These are phyloP conservation scores for Phymorhynchus buccinoides DNA, from an alignment of 1,140 invertebrate genomes.

Conservation along the genomic window DNA sequence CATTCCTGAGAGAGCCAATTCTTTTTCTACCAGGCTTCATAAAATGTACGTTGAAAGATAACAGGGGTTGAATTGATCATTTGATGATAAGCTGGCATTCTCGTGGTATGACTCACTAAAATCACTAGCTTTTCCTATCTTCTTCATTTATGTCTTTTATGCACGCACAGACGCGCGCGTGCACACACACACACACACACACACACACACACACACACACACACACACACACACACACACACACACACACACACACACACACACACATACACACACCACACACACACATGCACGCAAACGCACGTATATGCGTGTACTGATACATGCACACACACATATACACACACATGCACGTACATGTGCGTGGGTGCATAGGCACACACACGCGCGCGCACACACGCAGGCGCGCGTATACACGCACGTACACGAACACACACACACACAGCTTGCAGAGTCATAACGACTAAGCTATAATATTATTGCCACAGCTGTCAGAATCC, in stretches of 20 bases:
- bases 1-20: no score
- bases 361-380: not conserved
- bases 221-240: no score
- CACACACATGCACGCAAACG: not conserved
- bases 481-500: not conserved
- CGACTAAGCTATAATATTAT: not conserved
- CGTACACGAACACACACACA: not conserved
- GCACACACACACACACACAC: constrained; percentile 70
- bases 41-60: no score
- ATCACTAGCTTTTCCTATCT: no score
- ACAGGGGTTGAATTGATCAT: no score
- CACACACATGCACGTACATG: no score
- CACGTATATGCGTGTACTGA: not conserved
- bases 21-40: no score
- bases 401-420: not conserved
- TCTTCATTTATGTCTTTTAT: no score
- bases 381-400: not conserved
- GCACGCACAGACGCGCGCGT: constrained; percentile 80
- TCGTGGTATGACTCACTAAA: no score
- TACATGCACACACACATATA: not conserved
- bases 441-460: not conserved
- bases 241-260: no score
- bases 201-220: no score
- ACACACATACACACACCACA: not conserved
- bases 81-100: no score